Base-by-base conservation (phyloP, 2,888 invertebrate species). In the Drosophila anomelani region DNA sequence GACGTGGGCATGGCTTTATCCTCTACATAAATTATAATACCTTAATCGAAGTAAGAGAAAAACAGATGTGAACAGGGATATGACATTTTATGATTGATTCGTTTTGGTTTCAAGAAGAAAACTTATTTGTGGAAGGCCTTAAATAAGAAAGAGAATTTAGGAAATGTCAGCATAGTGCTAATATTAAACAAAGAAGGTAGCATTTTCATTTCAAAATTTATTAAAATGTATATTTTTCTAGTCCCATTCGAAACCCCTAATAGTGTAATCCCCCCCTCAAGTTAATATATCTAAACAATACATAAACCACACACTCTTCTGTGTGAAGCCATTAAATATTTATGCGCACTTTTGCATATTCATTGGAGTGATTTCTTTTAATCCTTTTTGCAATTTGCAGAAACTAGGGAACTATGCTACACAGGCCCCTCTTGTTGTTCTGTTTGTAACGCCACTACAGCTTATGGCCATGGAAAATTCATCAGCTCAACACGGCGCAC, bases 381-480 rank as follows among this genome's bases (percentile, higher is more conserved):
- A 32, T 61, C 62, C 60, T 43, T 34, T 43, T 13, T n/a, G n/a
- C n/a, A 23, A 43, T 61, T 34, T 41, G 7, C n/a, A 23, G 23
- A 61, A 61, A 41, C 60, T 60, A 34, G 60, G 61, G n/a, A 60
- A 60, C 61, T 23, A 41, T 32, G 60, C 32, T 39, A 29, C 36
- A 36, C 26, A 26, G 58, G 4, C 29, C 12, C 38, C 12, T 23
- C 58, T 60, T 39, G 59, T 60, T 58, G 20, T 41, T n/a, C 15
- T 7, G 36, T 53, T 53, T 53, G 13, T 8, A 47, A 7, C 6
- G 32, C 43, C 43, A 23, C n/a, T 38, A 36, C 38, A 39, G 23
- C 51, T 53, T 36, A 54, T 54, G 44, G 43, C 57, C 64, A 73
- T 66, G 66, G 57, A 60, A 77, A 56, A 77, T 63, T 59, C 77